Evolutionary conservation across 2,113 vertebrate genomes (phyloP).

Genomic region (Phylloscopus whistleri): DNA sequence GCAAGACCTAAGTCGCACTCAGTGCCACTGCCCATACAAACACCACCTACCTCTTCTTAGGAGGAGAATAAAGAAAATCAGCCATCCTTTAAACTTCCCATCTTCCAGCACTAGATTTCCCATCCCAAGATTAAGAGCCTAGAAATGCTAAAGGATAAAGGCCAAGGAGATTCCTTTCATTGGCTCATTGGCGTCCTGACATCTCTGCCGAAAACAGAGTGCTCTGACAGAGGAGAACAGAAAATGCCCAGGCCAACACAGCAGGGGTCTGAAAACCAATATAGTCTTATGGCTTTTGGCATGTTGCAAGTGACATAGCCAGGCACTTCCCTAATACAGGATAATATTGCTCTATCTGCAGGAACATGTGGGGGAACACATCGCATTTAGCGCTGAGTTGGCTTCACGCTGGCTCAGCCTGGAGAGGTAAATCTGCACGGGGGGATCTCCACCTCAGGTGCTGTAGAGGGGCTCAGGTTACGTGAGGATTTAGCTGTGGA

Average conservation of each 20-base stretch:
- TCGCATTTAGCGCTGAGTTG: conserved; percentile 36
- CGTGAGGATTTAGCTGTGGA: background rate
- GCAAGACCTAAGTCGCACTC: background rate
- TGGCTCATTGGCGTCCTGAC: conserved; percentile 46
- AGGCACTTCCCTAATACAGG: conserved; percentile 61
- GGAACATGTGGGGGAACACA: background rate
- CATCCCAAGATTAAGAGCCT: conserved; percentile 32
- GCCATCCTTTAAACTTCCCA: background rate
- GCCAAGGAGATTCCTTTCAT: conserved; percentile 51
- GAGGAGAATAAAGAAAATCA: background rate
- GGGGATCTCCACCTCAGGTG: background rate
- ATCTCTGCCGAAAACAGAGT: background rate
- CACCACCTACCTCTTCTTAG: background rate
- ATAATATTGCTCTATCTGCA: conserved; percentile 63
- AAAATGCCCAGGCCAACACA: conserved; percentile 57
- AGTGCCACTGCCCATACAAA: background rate
- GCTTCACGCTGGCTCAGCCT: background rate
- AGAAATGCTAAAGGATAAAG: conserved; percentile 25
- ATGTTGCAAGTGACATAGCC: conserved; percentile 25
- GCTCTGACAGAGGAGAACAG: conserved; percentile 20
- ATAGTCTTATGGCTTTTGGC: conserved; percentile 57
- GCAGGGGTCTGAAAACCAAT: conserved; percentile 70
- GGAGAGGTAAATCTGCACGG: background rate
- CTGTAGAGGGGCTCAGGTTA: background rate
- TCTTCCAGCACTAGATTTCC: background rate